Conservation (phyloP, 1,140 invertebrate genomes). For the Pseudomyrmex dendroicus region DNA sequence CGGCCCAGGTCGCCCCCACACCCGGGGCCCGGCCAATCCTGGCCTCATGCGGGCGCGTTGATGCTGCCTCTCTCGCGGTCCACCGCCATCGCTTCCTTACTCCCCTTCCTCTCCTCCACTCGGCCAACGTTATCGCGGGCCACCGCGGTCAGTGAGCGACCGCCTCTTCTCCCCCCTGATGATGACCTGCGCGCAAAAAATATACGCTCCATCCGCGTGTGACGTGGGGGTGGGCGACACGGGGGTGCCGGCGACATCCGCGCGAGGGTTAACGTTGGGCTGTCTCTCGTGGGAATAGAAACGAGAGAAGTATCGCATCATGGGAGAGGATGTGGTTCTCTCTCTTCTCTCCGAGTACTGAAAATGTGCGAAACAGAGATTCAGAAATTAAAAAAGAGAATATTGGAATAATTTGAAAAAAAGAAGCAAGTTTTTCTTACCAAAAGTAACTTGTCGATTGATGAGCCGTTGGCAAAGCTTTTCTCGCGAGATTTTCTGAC, state of each 20-base stretch:
- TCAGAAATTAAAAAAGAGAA: not conserved
- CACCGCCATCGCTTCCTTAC: slow-evolving; percentile 18
- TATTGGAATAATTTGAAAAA: too few relatives aligned
- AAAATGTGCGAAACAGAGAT: not conserved
- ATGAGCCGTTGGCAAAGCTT: too few relatives aligned
- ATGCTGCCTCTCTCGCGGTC: slow-evolving; percentile 54
- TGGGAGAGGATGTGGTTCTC: slow-evolving; percentile 1
- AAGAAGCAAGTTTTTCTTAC: too few relatives aligned
- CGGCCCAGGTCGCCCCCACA: slow-evolving; percentile 77
- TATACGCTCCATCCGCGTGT: slow-evolving; percentile 3
- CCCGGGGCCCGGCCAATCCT: slow-evolving; percentile 77
- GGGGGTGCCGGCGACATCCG: slow-evolving; percentile 13
- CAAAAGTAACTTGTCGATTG: too few relatives aligned
- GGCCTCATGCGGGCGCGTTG: slow-evolving; percentile 68
- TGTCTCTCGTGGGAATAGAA: slow-evolving; percentile 40
- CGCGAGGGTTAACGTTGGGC: slow-evolving; percentile 3
- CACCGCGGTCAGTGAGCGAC: not conserved
- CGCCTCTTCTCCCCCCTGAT: not conserved
- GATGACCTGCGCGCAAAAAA: slow-evolving; percentile 40
- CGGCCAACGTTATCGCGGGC: not conserved
- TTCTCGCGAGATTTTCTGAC: too few relatives aligned
- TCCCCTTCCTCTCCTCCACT: not conserved
- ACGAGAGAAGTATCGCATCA: slow-evolving; percentile 11
- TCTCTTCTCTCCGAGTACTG: not conserved
- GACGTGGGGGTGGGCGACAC: slow-evolving; percentile 22